Evolutionary conservation across 1,140 invertebrate species (phyloP).

Genomic region (Sipha flava): DNA sequence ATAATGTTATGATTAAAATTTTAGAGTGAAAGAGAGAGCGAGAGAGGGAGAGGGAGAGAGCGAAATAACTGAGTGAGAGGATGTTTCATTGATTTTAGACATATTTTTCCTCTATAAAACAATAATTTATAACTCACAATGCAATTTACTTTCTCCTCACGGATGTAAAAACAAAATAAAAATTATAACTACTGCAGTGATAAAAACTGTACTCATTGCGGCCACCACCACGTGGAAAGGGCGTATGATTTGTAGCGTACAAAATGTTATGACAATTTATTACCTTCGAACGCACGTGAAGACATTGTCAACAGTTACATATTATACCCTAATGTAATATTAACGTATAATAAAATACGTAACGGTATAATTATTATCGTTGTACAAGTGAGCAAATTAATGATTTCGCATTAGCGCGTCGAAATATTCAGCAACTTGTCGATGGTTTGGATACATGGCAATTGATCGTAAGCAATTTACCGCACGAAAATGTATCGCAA

Average conservation of each 20-base stretch:
- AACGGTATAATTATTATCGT: no score
- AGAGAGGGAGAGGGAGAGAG: no score
- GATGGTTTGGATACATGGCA: no score
- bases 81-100: background rate
- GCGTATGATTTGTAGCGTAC: background rate
- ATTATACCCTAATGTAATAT: background rate
- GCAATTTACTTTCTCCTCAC: background rate
- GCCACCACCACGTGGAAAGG: background rate
- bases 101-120: background rate
- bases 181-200: background rate
- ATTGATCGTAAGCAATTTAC: no score
- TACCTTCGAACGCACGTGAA: background rate
- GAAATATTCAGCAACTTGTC: no score
- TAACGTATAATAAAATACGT: no score
- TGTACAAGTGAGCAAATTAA: no score
- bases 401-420: no score
- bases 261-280: no score
- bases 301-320: background rate
- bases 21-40: no score
- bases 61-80: background rate
- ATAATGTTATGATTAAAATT: background rate
- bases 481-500: no score
- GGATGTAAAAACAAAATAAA: background rate
- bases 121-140: background rate
- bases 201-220: background rate